These are phyloP conservation scores for Drepana arcuata DNA, from an alignment of 1,140 invertebrate species.

Conservation along the genomic window DNA sequence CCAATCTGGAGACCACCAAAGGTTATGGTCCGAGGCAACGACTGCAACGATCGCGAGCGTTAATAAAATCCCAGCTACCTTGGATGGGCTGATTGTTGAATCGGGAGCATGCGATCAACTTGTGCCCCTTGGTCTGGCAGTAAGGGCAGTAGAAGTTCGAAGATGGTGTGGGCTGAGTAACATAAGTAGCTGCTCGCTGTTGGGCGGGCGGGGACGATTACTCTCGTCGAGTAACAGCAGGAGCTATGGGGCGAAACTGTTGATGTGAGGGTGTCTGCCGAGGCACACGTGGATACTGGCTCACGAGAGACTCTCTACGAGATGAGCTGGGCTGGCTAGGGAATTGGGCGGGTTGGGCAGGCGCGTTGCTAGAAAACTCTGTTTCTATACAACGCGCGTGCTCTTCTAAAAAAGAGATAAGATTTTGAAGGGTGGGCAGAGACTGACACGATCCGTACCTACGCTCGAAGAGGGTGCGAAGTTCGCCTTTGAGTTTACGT, in stretches of 20 bases:
- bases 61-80: conserved; percentile 6
- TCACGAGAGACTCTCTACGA: background rate
- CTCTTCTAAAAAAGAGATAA: conserved; percentile 8
- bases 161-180: background rate
- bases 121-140: background rate
- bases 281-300: background rate
- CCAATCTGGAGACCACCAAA: conserved; percentile 14
- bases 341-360: background rate
- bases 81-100: conserved; percentile 5
- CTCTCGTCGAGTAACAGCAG: too few species aligned
- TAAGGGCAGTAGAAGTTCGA: conserved; percentile 1
- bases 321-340: background rate
- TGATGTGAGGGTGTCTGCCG: background rate
- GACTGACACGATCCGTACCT: background rate
- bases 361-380: too few species aligned
- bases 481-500: conserved; percentile 8
- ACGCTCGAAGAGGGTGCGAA: conserved; percentile 7
- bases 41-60: background rate
- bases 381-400: conserved; percentile 5
- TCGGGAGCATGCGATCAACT: conserved; percentile 1
- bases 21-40: background rate
- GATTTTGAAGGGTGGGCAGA: conserved; percentile 5
- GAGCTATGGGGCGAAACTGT: background rate
- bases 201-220: background rate
- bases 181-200: background rate